Percentiles rank a stretch among this genome's conserved stretches.
Conservation (phyloP, 2,888 invertebrate genomes). For the Abscondita cerata region DNA sequence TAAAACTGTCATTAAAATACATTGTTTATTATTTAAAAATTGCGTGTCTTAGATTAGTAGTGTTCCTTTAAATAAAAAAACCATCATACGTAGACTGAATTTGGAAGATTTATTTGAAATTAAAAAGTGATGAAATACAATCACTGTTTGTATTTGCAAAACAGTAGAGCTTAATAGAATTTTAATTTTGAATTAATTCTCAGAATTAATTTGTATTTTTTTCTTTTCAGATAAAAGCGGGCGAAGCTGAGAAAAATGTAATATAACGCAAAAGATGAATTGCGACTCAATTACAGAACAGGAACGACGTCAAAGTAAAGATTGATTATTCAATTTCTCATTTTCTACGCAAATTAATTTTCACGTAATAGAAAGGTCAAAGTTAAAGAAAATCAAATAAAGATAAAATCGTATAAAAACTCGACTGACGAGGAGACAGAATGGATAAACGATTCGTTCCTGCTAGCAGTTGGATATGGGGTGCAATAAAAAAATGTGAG, state of each 20-base stretch:
- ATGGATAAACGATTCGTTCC: conserved; percentile 26
- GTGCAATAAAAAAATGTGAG: conserved; percentile 28
- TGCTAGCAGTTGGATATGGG: conserved; percentile 20
- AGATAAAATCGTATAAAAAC: conserved; percentile 14
- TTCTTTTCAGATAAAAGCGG: conserved; percentile 5
- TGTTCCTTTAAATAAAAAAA: no score
- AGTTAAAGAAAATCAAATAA: conserved; percentile 23
- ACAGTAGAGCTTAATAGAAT: background rate
- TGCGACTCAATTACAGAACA: conserved; percentile 37
- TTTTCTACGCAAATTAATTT: conserved; percentile 38
- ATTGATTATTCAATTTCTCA: conserved; percentile 43
- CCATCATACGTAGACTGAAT: no score
- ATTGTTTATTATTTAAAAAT: no score
- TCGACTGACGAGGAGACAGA: conserved; percentile 18
- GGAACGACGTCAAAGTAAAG: conserved; percentile 28
- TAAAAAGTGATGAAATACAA: no score
- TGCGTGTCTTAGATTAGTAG: no score
- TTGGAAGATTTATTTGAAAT: no score
- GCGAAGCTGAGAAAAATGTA: background rate
- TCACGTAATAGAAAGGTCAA: conserved; percentile 18
- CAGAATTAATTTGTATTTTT: no score
- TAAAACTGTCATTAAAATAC: no score
- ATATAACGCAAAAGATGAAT: conserved; percentile 30
- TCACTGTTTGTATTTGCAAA: no score
- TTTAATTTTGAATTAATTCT: background rate